phyloP scores from a whole-genome alignment of 2,888 invertebrate genomes.

The Catotricha subobsoleta region DNA sequence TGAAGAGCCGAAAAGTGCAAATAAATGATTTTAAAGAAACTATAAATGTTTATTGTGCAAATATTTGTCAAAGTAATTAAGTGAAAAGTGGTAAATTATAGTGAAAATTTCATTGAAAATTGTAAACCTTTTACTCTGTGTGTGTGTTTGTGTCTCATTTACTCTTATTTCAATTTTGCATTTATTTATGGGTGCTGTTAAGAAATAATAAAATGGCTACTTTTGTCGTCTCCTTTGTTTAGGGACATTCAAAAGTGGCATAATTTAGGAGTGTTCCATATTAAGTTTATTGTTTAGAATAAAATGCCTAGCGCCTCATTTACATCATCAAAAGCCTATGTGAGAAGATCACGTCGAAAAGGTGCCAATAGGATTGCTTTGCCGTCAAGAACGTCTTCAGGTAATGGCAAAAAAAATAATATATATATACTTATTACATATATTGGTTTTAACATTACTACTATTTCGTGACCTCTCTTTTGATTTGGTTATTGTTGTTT shows the following conservation, averaged over 20 bases:
- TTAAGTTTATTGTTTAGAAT: slow-evolving; percentile 11
- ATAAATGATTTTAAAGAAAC: background rate
- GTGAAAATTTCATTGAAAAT: background rate
- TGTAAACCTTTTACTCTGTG: background rate
- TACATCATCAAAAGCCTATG: slow-evolving; percentile 81
- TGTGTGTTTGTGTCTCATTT: background rate
- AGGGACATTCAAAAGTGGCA: slow-evolving; percentile 6
- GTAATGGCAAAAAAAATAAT: no score
- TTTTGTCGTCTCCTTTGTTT: slow-evolving; percentile 57
- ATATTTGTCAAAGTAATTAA: background rate
- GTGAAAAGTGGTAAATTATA: background rate
- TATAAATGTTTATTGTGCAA: background rate
- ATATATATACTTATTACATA: no score
- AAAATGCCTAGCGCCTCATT: slow-evolving; percentile 91
- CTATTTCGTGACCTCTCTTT: no score
- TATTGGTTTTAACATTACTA: no score
- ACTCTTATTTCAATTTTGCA: slow-evolving; percentile 1
- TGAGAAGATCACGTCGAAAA: slow-evolving; percentile 81
- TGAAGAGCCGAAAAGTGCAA: background rate
- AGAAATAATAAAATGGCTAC: slow-evolving; percentile 50
- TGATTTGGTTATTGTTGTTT: no score
- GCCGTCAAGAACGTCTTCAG: slow-evolving; percentile 27
- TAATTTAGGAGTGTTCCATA: background rate
- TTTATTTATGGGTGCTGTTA: background rate
- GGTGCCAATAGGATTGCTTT: slow-evolving; percentile 58